Evolutionary conservation across 2,113 vertebrate genomes (phyloP).

Genomic region (Perca fluviatilis): DNA sequence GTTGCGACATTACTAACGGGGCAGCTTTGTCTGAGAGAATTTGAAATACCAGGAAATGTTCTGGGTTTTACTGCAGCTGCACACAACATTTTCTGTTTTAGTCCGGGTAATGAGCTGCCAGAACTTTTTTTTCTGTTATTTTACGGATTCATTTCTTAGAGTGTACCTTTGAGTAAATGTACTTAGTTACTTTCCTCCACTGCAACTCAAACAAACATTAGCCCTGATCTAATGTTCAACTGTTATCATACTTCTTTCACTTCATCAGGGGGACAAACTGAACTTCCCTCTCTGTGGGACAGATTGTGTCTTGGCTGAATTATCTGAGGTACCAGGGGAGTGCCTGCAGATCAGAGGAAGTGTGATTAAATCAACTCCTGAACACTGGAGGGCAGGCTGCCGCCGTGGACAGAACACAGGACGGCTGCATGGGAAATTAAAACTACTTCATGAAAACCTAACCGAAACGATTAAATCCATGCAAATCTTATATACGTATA

Average conservation of each 20-base stretch:
- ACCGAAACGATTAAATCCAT: too few species aligned
- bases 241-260: conserved; percentile 23
- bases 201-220: neutral
- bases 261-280: conserved; percentile 16
- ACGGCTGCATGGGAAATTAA: neutral
- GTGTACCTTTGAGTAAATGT: neutral
- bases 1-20: too few species aligned
- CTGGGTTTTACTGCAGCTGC: too few species aligned
- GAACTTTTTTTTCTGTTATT: too few species aligned
- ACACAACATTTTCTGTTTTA: too few species aligned
- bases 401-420: neutral
- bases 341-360: conserved; percentile 48
- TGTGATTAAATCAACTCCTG: conserved; percentile 64
- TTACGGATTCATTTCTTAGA: too few species aligned
- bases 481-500: too few species aligned
- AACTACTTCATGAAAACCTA: too few species aligned
- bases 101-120: too few species aligned
- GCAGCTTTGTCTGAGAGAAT: too few species aligned
- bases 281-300: conserved; percentile 18
- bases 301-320: conserved; percentile 35
- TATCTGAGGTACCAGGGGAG: conserved; percentile 51
- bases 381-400: conserved; percentile 28
- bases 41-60: too few species aligned
- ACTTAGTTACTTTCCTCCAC: neutral
- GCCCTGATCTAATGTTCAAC: neutral